These are phyloP conservation scores for Mythimna pallens DNA, from an alignment of 2,888 invertebrate species.

Conservation along the genomic window DNA sequence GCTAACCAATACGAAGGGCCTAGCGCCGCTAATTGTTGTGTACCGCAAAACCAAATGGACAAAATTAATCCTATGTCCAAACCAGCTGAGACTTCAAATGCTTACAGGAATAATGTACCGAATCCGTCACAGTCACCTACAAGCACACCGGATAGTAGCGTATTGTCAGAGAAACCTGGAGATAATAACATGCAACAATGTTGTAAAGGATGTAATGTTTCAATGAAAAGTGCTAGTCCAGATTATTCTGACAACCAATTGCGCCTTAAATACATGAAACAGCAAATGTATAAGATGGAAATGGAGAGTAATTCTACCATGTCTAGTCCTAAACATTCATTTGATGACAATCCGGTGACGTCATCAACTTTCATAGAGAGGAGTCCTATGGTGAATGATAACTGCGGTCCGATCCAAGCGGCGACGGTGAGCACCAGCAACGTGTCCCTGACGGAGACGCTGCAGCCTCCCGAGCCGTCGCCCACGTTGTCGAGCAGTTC, in stretches of 20 bases:
- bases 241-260: slow-evolving; percentile 82
- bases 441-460: slow-evolving; percentile 92
- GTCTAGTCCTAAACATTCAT: slow-evolving; percentile 90
- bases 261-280: slow-evolving; percentile 84
- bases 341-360: slow-evolving; percentile 92
- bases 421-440: slow-evolving; percentile 96
- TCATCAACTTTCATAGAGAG: slow-evolving; percentile 93
- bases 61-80: slow-evolving; percentile 76
- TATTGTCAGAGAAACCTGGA: slow-evolving; percentile 80
- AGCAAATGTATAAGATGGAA: slow-evolving; percentile 85
- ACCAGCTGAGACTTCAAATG: slow-evolving; percentile 74
- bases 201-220: slow-evolving; percentile 89
- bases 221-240: slow-evolving; percentile 83
- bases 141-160: slow-evolving; percentile 87
- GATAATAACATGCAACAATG: slow-evolving; percentile 81
- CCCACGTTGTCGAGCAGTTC: slow-evolving; percentile 91
- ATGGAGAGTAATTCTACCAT: slow-evolving; percentile 86
- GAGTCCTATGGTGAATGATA: slow-evolving; percentile 90
- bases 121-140: slow-evolving; percentile 85
- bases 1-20: slow-evolving; percentile 77
- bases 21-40: slow-evolving; percentile 68
- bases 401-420: slow-evolving; percentile 94
- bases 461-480: slow-evolving; percentile 90
- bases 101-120: slow-evolving; percentile 80
- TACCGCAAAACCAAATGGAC: slow-evolving; percentile 76